Evolutionary conservation across 2,113 vertebrate species (phyloP).

Genomic region (Equus przewalskii): DNA sequence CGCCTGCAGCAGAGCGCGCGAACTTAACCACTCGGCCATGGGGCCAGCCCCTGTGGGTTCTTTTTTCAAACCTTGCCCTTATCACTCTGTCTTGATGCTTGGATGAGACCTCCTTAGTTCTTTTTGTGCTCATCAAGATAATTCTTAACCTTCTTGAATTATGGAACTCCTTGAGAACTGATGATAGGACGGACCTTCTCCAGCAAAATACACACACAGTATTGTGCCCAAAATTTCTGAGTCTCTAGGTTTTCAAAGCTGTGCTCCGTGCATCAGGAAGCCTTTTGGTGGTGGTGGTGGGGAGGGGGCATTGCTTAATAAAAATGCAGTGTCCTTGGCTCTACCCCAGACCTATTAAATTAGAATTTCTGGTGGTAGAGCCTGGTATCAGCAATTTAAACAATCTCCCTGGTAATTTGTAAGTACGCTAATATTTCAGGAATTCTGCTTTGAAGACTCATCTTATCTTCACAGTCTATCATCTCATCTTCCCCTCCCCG

Average conservation of each 20-base stretch:
- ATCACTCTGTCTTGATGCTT: neutral
- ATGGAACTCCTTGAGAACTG: neutral
- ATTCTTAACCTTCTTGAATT: neutral
- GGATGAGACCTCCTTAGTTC: neutral
- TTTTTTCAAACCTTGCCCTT: neutral
- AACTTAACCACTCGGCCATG: too few species aligned
- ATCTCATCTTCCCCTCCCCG: neutral
- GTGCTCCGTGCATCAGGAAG: neutral
- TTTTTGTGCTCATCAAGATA: neutral
- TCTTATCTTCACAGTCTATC: neutral
- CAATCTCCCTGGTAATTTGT: neutral
- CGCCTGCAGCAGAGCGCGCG: too few species aligned
- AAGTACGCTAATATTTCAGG: neutral
- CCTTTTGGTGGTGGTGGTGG: neutral
- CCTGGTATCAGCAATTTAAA: neutral
- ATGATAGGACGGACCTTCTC: neutral
- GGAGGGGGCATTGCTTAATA: neutral
- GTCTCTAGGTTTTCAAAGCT: conserved; percentile 12
- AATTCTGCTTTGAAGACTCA: neutral
- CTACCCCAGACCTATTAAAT: neutral
- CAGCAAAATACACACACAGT: neutral
- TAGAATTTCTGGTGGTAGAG: neutral
- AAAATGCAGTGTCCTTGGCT: neutral
- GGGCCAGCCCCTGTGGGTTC: too few species aligned
- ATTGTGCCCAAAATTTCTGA: conserved; percentile 11